Evolutionary conservation across 2,888 invertebrate genomes (phyloP), one percentile per base, ranked within the genome.

Genomic region (Papilio elwesi): DNA sequence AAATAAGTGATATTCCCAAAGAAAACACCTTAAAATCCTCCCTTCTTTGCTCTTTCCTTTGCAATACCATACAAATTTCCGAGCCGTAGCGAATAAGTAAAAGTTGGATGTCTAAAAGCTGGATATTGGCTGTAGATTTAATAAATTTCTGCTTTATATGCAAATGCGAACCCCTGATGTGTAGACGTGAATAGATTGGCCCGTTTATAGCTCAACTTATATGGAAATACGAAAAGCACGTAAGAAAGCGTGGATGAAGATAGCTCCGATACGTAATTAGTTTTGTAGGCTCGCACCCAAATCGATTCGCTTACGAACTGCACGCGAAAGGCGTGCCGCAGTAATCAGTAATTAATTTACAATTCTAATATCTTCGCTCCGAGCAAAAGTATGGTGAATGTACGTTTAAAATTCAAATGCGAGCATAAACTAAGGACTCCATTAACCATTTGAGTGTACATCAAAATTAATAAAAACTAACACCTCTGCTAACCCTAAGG

Each of bases 141-240:
- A 93, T 93, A 93, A 93, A 93, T 93, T 93, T 92, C 92, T 92
- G 91, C 92, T 93, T 92, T 93, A 93, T 93, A 93, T 93, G 93
- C 93, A 93, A 93, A 93, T 93, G 90, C 87, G 92, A 89, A 91
- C 91, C 92, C 92, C 92, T 93, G 93, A 93, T 93, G 93, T 93
- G 93, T 93, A 93, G 93, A 93, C 93, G 92, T 92, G 93, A 93
- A 93, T 93, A 93, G 93, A 93, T 93, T 93, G 93, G 93, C 88
- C 91, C 93, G 93, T 93, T 93, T 93, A 93, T 91, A 92, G 89
- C 93, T 92, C 93, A 92, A 93, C 93, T 93, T 93, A 93, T 93
- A 93, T 93, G 93, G 92, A 91, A 93, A 93, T 93, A 86, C 87
- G 91, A 92, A 93, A 92, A 92, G 93, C 91, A 93, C 91, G 92